Evolutionary conservation across 2,888 invertebrate genomes (phyloP).

Genomic region (Frankliniella fusca): DNA sequence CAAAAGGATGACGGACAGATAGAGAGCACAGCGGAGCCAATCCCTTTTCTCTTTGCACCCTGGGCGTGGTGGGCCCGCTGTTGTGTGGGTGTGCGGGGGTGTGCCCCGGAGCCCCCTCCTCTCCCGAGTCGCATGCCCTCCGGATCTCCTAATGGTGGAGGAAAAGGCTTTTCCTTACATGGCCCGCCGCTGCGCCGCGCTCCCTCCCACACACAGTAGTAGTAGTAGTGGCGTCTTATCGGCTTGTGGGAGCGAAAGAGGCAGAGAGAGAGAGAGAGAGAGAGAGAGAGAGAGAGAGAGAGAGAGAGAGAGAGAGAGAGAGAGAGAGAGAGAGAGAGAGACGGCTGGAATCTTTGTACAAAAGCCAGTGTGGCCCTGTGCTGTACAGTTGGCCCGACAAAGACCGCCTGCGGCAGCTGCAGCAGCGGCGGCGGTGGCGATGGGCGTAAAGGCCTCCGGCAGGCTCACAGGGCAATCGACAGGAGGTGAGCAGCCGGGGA

Average conservation of each 20-base stretch:
- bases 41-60: constrained; percentile 7
- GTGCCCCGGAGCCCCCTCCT: background rate
- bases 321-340: too few relatives aligned
- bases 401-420: too few relatives aligned
- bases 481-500: too few relatives aligned
- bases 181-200: background rate
- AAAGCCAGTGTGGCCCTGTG: too few relatives aligned
- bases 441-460: too few relatives aligned
- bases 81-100: background rate
- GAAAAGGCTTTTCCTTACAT: background rate
- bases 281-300: background rate
- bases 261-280: background rate
- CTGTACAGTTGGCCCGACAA: too few relatives aligned
- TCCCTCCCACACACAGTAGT: background rate
- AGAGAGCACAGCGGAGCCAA: background rate
- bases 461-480: background rate
- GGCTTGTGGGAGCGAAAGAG: background rate
- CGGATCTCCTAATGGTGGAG: background rate
- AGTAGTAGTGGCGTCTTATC: constrained; percentile 1
- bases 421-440: too few relatives aligned
- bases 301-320: too few relatives aligned
- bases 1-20: constrained; percentile 17
- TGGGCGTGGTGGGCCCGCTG: background rate
- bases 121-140: constrained; percentile 13
- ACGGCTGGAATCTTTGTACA: too few relatives aligned